A percentile compares a stretch with the other conserved stretches of the same genome.
These are phyloP conservation scores for Arctia plantaginis DNA, from an alignment of 2,888 invertebrate genomes.

Conservation along the genomic window DNA sequence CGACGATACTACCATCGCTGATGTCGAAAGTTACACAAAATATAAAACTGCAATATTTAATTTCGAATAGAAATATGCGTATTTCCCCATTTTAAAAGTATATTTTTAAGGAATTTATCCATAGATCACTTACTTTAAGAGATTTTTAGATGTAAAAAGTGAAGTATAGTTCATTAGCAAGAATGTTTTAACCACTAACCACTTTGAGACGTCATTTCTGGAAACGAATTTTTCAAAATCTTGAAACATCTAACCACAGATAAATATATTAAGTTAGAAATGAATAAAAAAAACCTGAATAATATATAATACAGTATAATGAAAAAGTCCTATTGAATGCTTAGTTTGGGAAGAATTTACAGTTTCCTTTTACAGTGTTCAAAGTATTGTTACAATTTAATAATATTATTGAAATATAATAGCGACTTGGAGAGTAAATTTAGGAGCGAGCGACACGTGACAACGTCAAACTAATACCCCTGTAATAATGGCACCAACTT, in stretches of 20 bases:
- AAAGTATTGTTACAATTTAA: slow-evolving; percentile 28
- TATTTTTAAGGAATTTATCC: neutral
- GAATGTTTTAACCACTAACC: slow-evolving; percentile 19
- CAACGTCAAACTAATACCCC: slow-evolving; percentile 82
- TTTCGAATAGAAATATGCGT: slow-evolving; percentile 1
- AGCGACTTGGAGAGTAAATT: slow-evolving; percentile 50
- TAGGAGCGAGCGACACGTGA: slow-evolving; percentile 71
- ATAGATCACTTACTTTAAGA: neutral
- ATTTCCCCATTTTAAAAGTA: neutral
- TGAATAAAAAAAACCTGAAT: slow-evolving; percentile 20
- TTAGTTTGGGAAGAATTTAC: slow-evolving; percentile 16
- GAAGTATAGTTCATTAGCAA: slow-evolving; percentile 6
- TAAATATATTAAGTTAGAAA: slow-evolving; percentile 20
- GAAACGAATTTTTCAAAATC: slow-evolving; percentile 26
- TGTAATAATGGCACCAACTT: slow-evolving; percentile 87
- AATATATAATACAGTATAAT: slow-evolving; percentile 19
- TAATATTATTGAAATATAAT: slow-evolving; percentile 39
- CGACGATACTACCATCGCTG: slow-evolving; percentile 34
- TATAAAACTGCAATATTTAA: slow-evolving; percentile 24
- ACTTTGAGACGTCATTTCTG: slow-evolving; percentile 11
- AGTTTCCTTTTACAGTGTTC: slow-evolving; percentile 23
- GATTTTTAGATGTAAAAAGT: neutral
- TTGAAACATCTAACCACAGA: slow-evolving; percentile 16
- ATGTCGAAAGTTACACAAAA: slow-evolving; percentile 31
- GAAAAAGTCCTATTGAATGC: slow-evolving; percentile 12